Conservation (phyloP, 2,888 invertebrate genomes). For the Plebejus anna region DNA sequence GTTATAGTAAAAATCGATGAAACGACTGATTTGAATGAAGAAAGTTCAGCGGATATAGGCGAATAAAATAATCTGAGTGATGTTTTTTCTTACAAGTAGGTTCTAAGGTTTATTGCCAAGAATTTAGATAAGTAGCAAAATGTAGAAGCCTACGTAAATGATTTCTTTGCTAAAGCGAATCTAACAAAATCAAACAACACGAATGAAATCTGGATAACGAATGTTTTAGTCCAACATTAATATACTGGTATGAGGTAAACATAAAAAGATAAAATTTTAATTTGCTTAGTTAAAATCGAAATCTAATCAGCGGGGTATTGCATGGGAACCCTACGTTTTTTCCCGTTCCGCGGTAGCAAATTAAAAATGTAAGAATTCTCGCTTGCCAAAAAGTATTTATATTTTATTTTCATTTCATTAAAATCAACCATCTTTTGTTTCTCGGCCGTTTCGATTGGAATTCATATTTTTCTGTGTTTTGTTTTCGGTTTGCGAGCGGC, state of each 20-base stretch:
- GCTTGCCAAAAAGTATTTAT: conserved; percentile 75
- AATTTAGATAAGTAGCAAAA: too few species aligned
- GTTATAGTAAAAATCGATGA: background rate
- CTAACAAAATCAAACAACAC: background rate
- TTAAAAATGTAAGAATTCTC: conserved; percentile 80
- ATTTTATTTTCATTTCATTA: conserved; percentile 79
- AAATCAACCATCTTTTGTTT: conserved; percentile 79
- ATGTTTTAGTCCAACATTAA: conserved; percentile 26
- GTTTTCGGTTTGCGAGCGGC: conserved; percentile 68
- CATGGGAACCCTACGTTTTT: conserved; percentile 73
- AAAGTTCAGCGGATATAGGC: background rate
- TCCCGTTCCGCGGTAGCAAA: conserved; percentile 69
- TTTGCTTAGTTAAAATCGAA: conserved; percentile 38
- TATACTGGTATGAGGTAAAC: conserved; percentile 23
- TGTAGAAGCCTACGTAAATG: background rate
- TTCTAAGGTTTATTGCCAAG: background rate
- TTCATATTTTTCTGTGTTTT: conserved; percentile 80
- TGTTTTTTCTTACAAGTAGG: background rate
- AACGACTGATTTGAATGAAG: background rate
- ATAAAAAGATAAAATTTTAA: conserved; percentile 38
- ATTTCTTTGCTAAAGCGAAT: background rate
- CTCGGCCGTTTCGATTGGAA: conserved; percentile 73
- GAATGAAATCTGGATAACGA: background rate
- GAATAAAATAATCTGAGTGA: background rate
- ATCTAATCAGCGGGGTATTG: conserved; percentile 48